Evolutionary conservation across 2,888 invertebrate genomes (phyloP), one percentile per base, ranked within the genome.

Genomic region (Leptogaster cylindrica): DNA sequence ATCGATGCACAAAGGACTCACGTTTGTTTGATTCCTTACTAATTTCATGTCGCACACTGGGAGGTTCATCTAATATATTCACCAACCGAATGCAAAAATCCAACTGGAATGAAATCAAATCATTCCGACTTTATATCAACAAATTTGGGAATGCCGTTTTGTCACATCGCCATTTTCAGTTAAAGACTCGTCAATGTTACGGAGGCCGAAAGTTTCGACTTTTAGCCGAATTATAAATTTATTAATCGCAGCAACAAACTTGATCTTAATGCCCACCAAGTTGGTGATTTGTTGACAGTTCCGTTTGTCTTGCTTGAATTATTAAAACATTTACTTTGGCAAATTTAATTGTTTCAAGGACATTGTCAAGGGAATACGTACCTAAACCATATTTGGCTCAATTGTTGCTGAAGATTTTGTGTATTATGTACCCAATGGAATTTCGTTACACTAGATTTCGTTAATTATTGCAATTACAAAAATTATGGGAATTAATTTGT

Each of bases 131-230:
- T 61, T 61, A 61, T 61, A 61, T 61, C 8, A 61, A 44, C 44
- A 12, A 61, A 27, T 61, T 61, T 44, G 41, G 61, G 23, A 44
- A 28, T 18, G 28, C 2, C 6, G 14, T 61, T 61, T 61, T 28
- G 28, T 61, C 61, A 61, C 16, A 41, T 41, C 41, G 27, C 61
- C 61, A 61, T 61, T 14, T 61, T 36, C 44, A 61, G 61, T 55
- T 36, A 55, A 55, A 55, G 55, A 39, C 55, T 55, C 39, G 18
- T 36, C 55, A 55, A 55, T 55, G 55, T 36, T 33, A 20, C 16
- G 7, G 55, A 18, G n/a, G 31, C 52, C 33, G 33, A 52, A 18
- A n/a, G n/a, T n/a, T n/a, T n/a, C n/a, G 52, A 16, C 18, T 31
- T 14, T 52, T 25, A 23, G 55, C 7, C 23, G 31, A n/a, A 28